Evolutionary conservation across 2,113 vertebrate genomes (phyloP), one percentile per base, ranked within the genome.

Genomic region (Puntigrus tetrazona): DNA sequence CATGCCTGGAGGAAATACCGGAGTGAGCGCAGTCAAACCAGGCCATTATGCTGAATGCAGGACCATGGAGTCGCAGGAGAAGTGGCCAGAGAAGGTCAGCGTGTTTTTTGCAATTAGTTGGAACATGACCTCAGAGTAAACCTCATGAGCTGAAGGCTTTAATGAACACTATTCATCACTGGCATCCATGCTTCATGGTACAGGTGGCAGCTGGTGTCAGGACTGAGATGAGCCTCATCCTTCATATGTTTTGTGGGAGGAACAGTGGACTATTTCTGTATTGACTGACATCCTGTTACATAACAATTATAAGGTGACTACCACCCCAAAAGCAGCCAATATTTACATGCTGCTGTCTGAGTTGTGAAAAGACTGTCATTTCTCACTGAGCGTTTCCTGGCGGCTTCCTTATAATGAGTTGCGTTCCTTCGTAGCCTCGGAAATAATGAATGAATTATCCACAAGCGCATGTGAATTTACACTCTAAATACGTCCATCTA

Each of bases 191-290:
- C 27, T 70, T 79, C 5, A 41, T 61, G 34, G n/a, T 74, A 63
- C 75, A 87, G 38, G 61, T 72, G 78, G 79, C 41, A 81, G 52
- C 63, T 65, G 34, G 31, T 82, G 81, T 65, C 52, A 69, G 38
- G 29, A 14, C 81, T 47, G 59, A 34, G 81, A 81, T 38, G 72
- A 80, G 34, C 41, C 76, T 84, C 79, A 72, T 88, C 69, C 59
- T 70, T 70, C 75, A 75, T 82, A 78, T 83, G 81, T 83, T 65
- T 84, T 84, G 86, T 87, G 74, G 88, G 88, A 86, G 84, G 84
- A 82, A 79, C 78, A 18, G 47, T 75, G 50, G 55, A 75, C 86
- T 89, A 87, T 89, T 86, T 89, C 81, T 84, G 78, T 82, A 76
- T 72, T 45, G 69, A 74, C 74, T 87, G 77, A 78, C 84, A 84